phyloP scores from a whole-genome alignment of 2,113 vertebrate genomes.

The Malurus cyaneus region DNA sequence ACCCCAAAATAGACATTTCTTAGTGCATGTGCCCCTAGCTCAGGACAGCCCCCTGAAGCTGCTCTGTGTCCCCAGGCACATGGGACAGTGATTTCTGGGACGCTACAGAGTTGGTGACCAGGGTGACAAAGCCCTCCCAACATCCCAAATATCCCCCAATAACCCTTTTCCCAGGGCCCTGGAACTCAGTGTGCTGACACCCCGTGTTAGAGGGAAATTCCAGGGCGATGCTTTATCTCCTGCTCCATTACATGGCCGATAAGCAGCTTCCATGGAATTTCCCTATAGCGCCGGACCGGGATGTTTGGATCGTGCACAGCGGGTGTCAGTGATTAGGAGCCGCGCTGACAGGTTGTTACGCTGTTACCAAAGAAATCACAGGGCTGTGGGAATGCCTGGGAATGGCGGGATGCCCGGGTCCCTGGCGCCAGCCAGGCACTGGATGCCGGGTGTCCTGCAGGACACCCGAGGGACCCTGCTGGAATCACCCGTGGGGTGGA shows the following conservation, averaged over 20 bases:
- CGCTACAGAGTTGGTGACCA: neutral
- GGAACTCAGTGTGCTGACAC: accelerated
- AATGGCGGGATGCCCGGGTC: neutral
- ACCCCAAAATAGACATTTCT: neutral
- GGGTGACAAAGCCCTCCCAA: neutral
- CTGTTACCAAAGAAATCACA: neutral
- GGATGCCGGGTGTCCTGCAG: accelerated
- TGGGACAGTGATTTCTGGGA: neutral
- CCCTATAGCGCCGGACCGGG: neutral
- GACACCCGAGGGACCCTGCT: neutral
- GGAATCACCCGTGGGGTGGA: accelerated
- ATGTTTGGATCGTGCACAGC: neutral
- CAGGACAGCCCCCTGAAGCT: neutral
- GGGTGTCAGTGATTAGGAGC: neutral
- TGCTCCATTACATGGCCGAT: accelerated
- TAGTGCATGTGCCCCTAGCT: neutral
- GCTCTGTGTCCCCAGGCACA: accelerated
- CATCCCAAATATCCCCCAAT: neutral
- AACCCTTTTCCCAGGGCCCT: neutral
- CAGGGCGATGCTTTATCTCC: neutral
- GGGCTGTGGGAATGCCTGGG: neutral
- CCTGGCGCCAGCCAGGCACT: neutral
- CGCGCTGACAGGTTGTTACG: neutral
- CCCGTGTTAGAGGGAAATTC: neutral
- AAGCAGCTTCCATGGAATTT: slow-evolving; percentile 38